Conservation (phyloP, 2,888 invertebrate species). For the Apoda limacodes region DNA sequence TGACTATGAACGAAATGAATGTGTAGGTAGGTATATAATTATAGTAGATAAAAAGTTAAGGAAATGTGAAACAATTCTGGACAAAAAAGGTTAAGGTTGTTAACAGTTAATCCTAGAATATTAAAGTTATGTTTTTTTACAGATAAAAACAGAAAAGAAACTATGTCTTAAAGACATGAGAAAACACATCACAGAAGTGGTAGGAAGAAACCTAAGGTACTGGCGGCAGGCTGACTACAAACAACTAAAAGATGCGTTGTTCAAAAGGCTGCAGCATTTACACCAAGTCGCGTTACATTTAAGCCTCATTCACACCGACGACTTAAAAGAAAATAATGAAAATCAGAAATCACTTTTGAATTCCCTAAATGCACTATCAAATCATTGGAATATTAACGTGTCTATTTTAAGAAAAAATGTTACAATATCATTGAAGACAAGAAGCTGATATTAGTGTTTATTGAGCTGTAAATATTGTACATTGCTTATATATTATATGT, state of each 20-base stretch:
- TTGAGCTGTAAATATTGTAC: conserved; percentile 55
- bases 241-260: conserved; percentile 39
- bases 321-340: conserved; percentile 34
- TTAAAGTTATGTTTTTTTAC: conserved; percentile 21
- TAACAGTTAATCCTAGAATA: too few relatives aligned
- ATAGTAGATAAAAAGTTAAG: too few relatives aligned
- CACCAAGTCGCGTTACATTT: conserved; percentile 45
- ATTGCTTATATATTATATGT: conserved; percentile 48
- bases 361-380: conserved; percentile 37
- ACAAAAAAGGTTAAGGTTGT: too few relatives aligned
- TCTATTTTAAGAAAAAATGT: conserved; percentile 37
- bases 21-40: too few relatives aligned
- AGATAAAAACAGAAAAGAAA: conserved; percentile 44
- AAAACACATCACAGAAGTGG: conserved; percentile 57
- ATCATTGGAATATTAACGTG: conserved; percentile 43
- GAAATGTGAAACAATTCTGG: too few relatives aligned
- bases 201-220: conserved; percentile 61
- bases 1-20: too few relatives aligned
- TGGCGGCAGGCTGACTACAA: conserved; percentile 53
- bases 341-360: conserved; percentile 32
- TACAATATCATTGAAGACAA: conserved; percentile 19
- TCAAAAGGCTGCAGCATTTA: conserved; percentile 48
- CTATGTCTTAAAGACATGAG: conserved; percentile 60
- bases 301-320: conserved; percentile 41
- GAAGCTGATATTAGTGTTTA: conserved; percentile 31